These are phyloP conservation scores for Drosophila mettleri DNA, from an alignment of 2,888 invertebrate genomes.

Conservation along the genomic window DNA sequence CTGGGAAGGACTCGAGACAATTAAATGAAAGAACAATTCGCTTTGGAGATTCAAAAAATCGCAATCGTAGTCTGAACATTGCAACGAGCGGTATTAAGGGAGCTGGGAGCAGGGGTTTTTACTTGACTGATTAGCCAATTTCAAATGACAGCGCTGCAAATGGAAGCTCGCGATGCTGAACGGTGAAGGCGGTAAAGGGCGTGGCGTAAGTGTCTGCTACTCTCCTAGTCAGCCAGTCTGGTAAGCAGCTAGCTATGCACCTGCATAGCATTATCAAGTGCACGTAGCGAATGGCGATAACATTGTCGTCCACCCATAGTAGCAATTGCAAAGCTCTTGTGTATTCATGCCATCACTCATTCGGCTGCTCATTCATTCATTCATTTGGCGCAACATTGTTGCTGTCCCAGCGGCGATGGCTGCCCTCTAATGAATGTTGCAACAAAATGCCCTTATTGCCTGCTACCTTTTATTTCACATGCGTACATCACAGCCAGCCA, in stretches of 20 bases:
- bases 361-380: conserved; percentile 42
- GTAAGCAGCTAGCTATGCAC: conserved; percentile 1
- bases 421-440: conserved; percentile 71
- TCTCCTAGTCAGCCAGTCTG: conserved; percentile 4
- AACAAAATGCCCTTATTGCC: conserved; percentile 42
- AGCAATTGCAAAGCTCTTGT: conserved; percentile 49
- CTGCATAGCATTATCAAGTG: conserved; percentile 49
- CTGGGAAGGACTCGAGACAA: conserved; percentile 67
- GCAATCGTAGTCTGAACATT: conserved; percentile 3
- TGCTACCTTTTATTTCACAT: conserved; percentile 50
- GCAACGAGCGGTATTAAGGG: conserved; percentile 4
- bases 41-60: conserved; percentile 20
- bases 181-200: conserved; percentile 16
- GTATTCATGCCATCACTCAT: conserved; percentile 62
- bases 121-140: conserved; percentile 78
- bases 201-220: conserved; percentile 10
- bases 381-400: conserved; percentile 78
- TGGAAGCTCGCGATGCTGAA: conserved; percentile 67
- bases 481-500: conserved; percentile 11
- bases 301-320: conserved; percentile 57
- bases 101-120: conserved; percentile 30
- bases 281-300: conserved; percentile 72
- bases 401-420: conserved; percentile 51
- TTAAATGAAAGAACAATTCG: conserved; percentile 71
- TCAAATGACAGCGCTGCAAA: conserved; percentile 65